Evolutionary conservation across 30 jellyfish, hydroid and myxozoan species (phyloP).

Genomic region (Aurelia coerulea): DNA sequence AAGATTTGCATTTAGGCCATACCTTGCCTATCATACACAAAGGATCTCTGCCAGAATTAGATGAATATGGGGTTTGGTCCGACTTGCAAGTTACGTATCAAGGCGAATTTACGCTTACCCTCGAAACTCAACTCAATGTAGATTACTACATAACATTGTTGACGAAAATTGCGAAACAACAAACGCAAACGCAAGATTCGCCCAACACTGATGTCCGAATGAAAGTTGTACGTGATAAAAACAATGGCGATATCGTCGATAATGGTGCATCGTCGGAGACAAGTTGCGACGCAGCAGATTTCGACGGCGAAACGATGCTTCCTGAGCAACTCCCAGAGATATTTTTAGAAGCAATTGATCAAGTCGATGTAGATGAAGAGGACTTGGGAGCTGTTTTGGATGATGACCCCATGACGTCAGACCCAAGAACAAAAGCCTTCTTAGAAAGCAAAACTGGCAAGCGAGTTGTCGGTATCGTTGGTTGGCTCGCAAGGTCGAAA

Average conservation of each 20-base stretch:
- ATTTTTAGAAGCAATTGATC: constrained; percentile 82
- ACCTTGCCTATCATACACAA: constrained; percentile 94
- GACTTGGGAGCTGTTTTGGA: constrained; percentile 66
- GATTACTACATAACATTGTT: constrained; percentile 86
- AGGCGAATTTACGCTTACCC: constrained; percentile 96
- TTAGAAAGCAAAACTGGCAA: constrained; percentile 95
- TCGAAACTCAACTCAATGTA: constrained; percentile 95
- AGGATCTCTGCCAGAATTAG: constrained; percentile 96
- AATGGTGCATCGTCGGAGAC: constrained; percentile 14
- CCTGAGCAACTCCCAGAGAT: constrained; percentile 90
- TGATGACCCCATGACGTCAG: constrained; percentile 85
- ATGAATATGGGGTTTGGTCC: constrained; percentile 98
- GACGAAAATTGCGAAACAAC: constrained; percentile 82
- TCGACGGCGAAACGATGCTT: constrained; percentile 65
- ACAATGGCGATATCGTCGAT: constrained; percentile 15
- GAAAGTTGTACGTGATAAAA: constrained; percentile 55
- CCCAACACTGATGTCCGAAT: constrained; percentile 54
- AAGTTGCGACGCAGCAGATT: constrained; percentile 38
- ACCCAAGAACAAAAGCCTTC: constrained; percentile 96
- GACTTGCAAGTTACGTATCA: constrained; percentile 94
- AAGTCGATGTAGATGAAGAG: constrained; percentile 74
- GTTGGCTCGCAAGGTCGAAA: constrained; percentile 97
- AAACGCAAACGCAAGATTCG: constrained; percentile 54
- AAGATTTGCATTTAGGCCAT: constrained; percentile 94
- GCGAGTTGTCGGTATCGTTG: constrained; percentile 88